Evolutionary conservation across 2,113 vertebrate genomes (phyloP), one percentile per base, ranked within the genome.

Genomic region (Aldabrachelys gigantea): DNA sequence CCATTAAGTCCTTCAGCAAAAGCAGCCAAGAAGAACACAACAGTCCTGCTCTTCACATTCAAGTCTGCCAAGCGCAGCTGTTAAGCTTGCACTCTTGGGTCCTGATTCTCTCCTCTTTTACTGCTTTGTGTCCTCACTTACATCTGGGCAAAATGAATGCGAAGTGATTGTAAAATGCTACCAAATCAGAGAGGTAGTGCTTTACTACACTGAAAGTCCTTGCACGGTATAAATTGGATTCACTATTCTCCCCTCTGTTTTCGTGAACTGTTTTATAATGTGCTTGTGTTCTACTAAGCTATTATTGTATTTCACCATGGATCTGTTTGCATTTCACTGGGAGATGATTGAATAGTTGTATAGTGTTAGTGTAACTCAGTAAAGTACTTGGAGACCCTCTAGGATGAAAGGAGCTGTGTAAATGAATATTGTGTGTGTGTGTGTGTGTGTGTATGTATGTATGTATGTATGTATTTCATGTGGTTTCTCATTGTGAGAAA

Each of bases 101-200:
- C 62, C 84, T 91, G 84, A 8, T 92, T 96, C 91, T 49, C 49
- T 90, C 24, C 82, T 14, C 65, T 13, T 80, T 92, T 91, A 84
- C 24, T 86, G 54, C 22, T 29, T 57, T 59, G n/a, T 75, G 29
- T 38, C 82, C 50, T 19, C 75, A 49, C 25, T 88, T 9, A 49
- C 38, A 59, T 25, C n/a, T 88, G 25, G 4, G 17, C 88, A 7
- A 3, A 35, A 14, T 56, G 69, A 56, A n/a, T 86, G 22, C 82
- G 83, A 92, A 83, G 47, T 47, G 27, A 17, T 29, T 8, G 17
- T 83, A 22, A 90, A 90, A 50, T 50, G 79, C 54, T 82, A 80
- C 21, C 10, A 50, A 90, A 90, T 72, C 19, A 29, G 78, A 91
- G 69, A 14, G 22, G 85, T 88, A 47, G 78, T 49, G 11, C 49